Percentiles rank a stretch among this genome's conserved stretches.
phyloP scores from a whole-genome alignment of 2,888 invertebrate genomes.

The Orchesellides sinensis region DNA sequence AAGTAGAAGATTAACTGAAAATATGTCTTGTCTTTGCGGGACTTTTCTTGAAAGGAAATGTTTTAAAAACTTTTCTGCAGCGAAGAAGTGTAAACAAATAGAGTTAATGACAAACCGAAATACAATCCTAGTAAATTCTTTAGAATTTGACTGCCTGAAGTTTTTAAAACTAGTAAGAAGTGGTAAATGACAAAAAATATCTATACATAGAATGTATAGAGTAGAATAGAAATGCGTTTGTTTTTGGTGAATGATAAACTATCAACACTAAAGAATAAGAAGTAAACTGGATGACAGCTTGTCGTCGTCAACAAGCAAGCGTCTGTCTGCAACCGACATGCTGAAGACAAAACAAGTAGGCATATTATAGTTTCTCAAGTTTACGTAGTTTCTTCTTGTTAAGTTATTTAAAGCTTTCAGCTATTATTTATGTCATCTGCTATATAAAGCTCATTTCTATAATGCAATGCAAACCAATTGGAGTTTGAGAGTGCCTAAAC shows the following conservation, averaged over 20 bases:
- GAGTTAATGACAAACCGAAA: background rate
- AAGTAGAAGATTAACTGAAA: too few species aligned
- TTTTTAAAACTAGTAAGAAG: background rate
- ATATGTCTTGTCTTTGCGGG: too few species aligned
- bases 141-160: background rate
- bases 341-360: background rate
- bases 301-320: conserved; percentile 21
- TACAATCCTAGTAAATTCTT: conserved; percentile 29
- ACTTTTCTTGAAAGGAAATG: too few species aligned
- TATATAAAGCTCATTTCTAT: background rate
- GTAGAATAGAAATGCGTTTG: background rate
- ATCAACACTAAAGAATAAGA: conserved; percentile 17
- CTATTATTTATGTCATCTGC: background rate
- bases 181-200: too few species aligned
- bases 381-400: too few species aligned
- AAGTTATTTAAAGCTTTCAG: background rate
- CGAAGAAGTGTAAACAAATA: conserved; percentile 13
- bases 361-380: too few species aligned
- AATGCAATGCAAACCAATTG: background rate
- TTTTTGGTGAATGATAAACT: conserved; percentile 10
- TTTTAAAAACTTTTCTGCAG: too few species aligned
- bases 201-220: too few species aligned
- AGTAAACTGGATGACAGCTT: conserved; percentile 12
- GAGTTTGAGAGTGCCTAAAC: too few species aligned
- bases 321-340: conserved; percentile 19